Percentiles rank a stretch among this genome's conserved stretches.
phyloP scores from a whole-genome alignment of 2,113 vertebrate species.

The Tursiops truncatus region DNA sequence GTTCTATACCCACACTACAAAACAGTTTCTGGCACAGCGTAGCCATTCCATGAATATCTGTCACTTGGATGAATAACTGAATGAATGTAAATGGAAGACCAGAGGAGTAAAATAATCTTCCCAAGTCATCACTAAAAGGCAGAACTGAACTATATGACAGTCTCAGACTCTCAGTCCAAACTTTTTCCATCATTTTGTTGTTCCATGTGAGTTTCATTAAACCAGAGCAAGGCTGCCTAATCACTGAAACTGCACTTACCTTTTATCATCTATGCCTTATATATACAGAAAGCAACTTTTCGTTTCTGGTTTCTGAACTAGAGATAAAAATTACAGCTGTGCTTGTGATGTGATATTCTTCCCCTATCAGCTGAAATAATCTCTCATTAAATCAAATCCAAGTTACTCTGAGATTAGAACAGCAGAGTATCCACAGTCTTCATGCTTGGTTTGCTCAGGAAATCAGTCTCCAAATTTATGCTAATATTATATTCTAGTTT shows the following conservation, averaged over 20 bases:
- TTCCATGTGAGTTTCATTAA: constrained; percentile 35
- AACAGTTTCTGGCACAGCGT: not conserved
- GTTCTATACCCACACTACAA: not conserved
- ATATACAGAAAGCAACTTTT: not conserved
- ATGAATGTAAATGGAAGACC: not conserved
- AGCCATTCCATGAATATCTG: not conserved
- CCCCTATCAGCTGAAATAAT: not conserved
- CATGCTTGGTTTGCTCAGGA: not conserved
- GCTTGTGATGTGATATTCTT: not conserved
- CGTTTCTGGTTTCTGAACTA: constrained; percentile 7
- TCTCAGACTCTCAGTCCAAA: not conserved
- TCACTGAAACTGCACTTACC: not conserved
- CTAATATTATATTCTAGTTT: not conserved
- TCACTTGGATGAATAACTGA: not conserved
- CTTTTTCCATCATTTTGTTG: not conserved
- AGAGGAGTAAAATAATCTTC: not conserved
- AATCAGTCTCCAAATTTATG: not conserved
- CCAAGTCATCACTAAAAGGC: not conserved
- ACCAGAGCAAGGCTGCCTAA: not conserved
- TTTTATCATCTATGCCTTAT: not conserved
- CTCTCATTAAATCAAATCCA: constrained; percentile 14
- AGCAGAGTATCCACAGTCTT: not conserved
- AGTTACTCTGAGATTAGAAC: not conserved
- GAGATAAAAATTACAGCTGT: not conserved
- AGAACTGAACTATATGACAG: not conserved